phyloP scores from a whole-genome alignment of 2,797 vertebrate species.

The Diglossa cyanea region DNA sequence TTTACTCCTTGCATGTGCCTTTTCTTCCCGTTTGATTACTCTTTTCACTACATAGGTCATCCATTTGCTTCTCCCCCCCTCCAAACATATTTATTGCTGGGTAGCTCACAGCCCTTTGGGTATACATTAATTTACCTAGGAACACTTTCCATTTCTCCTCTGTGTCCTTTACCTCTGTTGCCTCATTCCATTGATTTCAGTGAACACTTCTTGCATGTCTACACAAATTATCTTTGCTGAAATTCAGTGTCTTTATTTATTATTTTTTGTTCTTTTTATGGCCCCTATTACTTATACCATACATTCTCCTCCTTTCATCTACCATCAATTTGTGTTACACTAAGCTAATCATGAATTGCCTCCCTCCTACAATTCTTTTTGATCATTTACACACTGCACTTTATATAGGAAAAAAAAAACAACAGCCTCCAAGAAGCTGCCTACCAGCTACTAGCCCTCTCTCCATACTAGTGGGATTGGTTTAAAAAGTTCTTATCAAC shows the following conservation, averaged over 20 bases:
- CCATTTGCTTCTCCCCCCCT: constrained; percentile 12
- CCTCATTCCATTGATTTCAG: constrained; percentile 44
- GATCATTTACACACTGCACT: neutral
- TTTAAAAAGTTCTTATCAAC: neutral
- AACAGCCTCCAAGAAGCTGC: neutral
- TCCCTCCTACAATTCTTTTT: neutral
- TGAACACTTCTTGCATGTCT: constrained; percentile 27
- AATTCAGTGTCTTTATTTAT: constrained; percentile 8
- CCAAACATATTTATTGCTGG: constrained; percentile 33
- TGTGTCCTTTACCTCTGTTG: constrained; percentile 47
- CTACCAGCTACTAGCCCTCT: neutral
- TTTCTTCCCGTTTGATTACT: constrained; percentile 10
- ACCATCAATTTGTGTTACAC: neutral
- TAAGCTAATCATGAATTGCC: constrained; percentile 13
- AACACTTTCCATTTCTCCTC: constrained; percentile 9
- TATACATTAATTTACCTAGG: constrained; percentile 41
- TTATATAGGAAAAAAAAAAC: neutral
- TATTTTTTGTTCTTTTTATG: constrained; percentile 10
- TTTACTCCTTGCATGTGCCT: neutral
- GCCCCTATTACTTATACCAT: neutral
- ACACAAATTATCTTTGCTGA: constrained; percentile 31
- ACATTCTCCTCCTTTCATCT: neutral
- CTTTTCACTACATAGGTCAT: neutral
- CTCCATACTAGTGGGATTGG: neutral
- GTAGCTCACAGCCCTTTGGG: constrained; percentile 20